These are phyloP conservation scores for Halcyon badia DNA, from an alignment of 2,797 vertebrate genomes.

Conservation along the genomic window DNA sequence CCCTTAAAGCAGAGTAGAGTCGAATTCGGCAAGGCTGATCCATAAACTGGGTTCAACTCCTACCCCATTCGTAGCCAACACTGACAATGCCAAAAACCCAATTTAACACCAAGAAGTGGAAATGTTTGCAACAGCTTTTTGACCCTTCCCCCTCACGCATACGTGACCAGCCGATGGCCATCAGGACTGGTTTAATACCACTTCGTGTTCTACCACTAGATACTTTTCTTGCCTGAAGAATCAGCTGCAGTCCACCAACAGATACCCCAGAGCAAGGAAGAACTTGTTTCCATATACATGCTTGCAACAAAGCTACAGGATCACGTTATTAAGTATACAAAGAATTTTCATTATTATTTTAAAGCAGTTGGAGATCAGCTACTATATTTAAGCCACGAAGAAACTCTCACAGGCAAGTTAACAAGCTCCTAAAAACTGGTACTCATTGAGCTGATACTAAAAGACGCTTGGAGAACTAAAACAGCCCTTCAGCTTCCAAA, in stretches of 20 bases:
- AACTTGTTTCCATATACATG: background rate
- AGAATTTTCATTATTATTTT: conserved; percentile 5
- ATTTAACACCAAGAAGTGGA: background rate
- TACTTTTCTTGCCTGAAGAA: background rate
- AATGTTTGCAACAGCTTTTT: background rate
- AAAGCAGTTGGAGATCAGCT: background rate
- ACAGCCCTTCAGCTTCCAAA: background rate
- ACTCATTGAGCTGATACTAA: background rate
- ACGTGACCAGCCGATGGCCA: background rate
- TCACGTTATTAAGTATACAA: background rate
- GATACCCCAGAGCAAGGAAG: background rate
- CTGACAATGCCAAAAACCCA: background rate
- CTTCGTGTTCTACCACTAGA: background rate
- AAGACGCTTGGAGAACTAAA: background rate
- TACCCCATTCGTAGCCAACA: background rate
- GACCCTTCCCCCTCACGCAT: background rate
- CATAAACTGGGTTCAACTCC: background rate
- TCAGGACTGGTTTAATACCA: background rate
- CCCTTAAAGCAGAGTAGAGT: background rate
- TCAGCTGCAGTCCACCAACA: background rate
- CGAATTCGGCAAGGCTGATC: background rate
- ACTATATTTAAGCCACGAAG: background rate
- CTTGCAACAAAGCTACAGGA: background rate
- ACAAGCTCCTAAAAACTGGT: background rate
- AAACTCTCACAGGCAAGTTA: background rate